Percentiles rank a stretch among this genome's conserved stretches.
phyloP scores from a whole-genome alignment of 2,888 invertebrate genomes.

The Lycophotia porphyrea region DNA sequence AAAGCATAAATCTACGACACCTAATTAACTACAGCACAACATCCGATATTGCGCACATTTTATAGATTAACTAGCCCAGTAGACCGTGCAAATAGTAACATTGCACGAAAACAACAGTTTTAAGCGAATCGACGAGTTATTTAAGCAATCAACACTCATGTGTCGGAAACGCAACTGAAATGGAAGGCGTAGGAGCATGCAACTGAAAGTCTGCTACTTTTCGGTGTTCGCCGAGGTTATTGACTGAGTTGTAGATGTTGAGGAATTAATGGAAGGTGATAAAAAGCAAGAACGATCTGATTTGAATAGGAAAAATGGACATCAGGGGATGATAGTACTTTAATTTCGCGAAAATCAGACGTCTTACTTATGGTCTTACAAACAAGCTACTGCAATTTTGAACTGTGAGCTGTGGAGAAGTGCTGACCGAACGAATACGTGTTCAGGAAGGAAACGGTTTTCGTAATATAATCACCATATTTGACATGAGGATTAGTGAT shows the following conservation, averaged over 20 bases:
- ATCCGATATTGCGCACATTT: constrained; percentile 54
- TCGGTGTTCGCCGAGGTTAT: constrained; percentile 54
- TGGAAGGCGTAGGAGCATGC: constrained; percentile 41
- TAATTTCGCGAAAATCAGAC: not conserved
- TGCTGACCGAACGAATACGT: not conserved
- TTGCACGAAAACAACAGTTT: constrained; percentile 58
- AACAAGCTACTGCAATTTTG: not conserved
- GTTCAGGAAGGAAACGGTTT: not conserved
- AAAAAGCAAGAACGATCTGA: not conserved
- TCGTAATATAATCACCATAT: not conserved
- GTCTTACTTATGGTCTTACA: not conserved
- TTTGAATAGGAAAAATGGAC: not conserved
- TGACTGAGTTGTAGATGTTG: constrained; percentile 41
- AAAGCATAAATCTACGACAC: constrained; percentile 23
- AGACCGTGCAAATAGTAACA: constrained; percentile 48
- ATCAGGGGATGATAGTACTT: not conserved
- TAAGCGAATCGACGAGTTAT: constrained; percentile 48
- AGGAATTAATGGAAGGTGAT: not conserved
- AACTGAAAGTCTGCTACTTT: constrained; percentile 50
- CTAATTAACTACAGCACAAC: constrained; percentile 27
- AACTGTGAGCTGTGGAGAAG: not conserved
- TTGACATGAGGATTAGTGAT: not conserved
- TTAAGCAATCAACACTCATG: constrained; percentile 64
- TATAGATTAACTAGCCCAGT: constrained; percentile 37
- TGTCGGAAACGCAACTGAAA: constrained; percentile 62